Conservation (phyloP, 2,888 invertebrate species). For the Sesia bembeciformis region DNA sequence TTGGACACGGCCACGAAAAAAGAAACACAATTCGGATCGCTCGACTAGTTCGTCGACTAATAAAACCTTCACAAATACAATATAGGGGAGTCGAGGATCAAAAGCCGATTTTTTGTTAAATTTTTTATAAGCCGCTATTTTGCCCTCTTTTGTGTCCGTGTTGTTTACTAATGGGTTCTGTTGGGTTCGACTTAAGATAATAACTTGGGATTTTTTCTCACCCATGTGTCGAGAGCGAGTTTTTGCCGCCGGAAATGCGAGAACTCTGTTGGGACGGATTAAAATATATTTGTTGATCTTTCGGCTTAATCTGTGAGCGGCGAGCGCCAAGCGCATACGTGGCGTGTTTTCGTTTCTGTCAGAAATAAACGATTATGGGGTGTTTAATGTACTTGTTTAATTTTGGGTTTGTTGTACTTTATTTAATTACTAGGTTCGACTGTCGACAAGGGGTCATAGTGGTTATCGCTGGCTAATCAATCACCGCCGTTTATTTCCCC, state of each 20-base stretch:
- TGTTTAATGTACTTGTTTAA: slow-evolving; percentile 35
- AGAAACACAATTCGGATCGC: slow-evolving; percentile 27
- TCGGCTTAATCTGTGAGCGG: slow-evolving; percentile 56
- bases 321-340: slow-evolving; percentile 30
- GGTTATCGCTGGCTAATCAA: slow-evolving; percentile 65
- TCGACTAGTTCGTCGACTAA: slow-evolving; percentile 57
- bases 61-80: slow-evolving; percentile 65
- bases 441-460: slow-evolving; percentile 27
- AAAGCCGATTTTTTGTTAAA: slow-evolving; percentile 69
- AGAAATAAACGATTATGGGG: slow-evolving; percentile 23
- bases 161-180: slow-evolving; percentile 75
- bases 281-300: slow-evolving; percentile 70
- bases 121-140: slow-evolving; percentile 67
- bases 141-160: slow-evolving; percentile 69
- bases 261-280: slow-evolving; percentile 62
- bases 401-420: slow-evolving; percentile 20
- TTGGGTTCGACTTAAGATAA: slow-evolving; percentile 74
- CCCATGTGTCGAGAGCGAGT: slow-evolving; percentile 59
- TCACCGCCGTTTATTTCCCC: slow-evolving; percentile 67
- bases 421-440: slow-evolving; percentile 24
- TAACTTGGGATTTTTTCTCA: slow-evolving; percentile 68
- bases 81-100: slow-evolving; percentile 62
- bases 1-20: too few species aligned
- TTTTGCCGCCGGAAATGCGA: slow-evolving; percentile 69
- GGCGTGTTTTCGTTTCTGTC: slow-evolving; percentile 35